A percentile compares a stretch with the other conserved stretches of the same genome.
Conservation (phyloP, 2,888 invertebrate species). For the Beris chalybata region DNA sequence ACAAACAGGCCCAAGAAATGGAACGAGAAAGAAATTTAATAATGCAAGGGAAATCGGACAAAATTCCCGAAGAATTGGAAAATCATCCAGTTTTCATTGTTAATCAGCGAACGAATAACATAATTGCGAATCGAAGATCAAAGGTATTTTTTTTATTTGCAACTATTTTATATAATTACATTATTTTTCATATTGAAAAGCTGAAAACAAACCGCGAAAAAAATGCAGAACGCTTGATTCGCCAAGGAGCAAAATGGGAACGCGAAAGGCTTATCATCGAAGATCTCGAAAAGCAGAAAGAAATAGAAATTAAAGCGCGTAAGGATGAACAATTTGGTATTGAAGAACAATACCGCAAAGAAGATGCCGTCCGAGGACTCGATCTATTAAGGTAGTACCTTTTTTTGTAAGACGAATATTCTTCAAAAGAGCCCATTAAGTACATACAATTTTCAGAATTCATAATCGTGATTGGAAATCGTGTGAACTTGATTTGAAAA, state of each 20-base stretch:
- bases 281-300: conserved; percentile 48
- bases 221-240: conserved; percentile 53
- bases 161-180: background rate
- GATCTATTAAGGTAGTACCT: conserved; percentile 45
- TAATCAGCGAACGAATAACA: conserved; percentile 57
- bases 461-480: conserved; percentile 52
- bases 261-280: conserved; percentile 51
- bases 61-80: conserved; percentile 63
- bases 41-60: conserved; percentile 61
- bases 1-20: conserved; percentile 59
- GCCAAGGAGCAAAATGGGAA: conserved; percentile 56
- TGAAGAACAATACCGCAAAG: conserved; percentile 48
- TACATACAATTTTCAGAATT: conserved; percentile 44
- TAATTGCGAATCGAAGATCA: conserved; percentile 58
- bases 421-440: too few species aligned
- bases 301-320: conserved; percentile 45
- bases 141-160: conserved; percentile 51
- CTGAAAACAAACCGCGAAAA: conserved; percentile 54
- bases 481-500: conserved; percentile 51
- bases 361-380: conserved; percentile 51
- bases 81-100: conserved; percentile 66
- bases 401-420: too few species aligned
- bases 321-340: conserved; percentile 46
- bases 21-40: conserved; percentile 66
- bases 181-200: conserved; percentile 41